Conservation (phyloP, 1,140 invertebrate genomes). For the Coptotermes formosanus region DNA sequence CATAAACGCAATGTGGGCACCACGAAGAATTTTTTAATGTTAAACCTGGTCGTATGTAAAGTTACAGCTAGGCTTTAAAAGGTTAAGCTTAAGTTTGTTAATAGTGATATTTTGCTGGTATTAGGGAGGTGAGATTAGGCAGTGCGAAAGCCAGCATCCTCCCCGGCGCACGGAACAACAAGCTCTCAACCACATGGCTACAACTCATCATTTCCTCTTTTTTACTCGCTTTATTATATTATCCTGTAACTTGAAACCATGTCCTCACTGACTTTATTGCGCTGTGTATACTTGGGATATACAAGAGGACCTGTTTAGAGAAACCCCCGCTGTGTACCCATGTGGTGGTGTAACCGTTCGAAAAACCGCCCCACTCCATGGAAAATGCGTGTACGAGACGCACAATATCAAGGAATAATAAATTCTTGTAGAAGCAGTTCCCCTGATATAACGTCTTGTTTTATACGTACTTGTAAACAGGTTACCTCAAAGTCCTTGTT, state of each 20-base stretch:
- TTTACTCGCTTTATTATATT: slow-evolving; percentile 30
- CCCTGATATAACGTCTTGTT: not conserved
- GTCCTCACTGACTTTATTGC: slow-evolving; percentile 27
- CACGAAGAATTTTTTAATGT: too few species aligned
- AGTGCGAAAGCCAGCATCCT: slow-evolving; percentile 36
- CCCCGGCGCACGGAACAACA: not conserved
- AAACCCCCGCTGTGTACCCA: slow-evolving; percentile 12
- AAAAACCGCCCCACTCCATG: not conserved
- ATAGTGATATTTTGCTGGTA: too few species aligned
- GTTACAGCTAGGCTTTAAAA: too few species aligned
- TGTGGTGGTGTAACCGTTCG: not conserved
- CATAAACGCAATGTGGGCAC: too few species aligned
- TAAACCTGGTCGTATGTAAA: too few species aligned
- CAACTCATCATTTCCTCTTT: slow-evolving; percentile 19
- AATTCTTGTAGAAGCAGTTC: not conserved
- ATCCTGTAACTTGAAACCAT: slow-evolving; percentile 27
- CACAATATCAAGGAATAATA: not conserved
- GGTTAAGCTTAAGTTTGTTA: too few species aligned
- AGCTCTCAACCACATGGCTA: slow-evolving; percentile 14
- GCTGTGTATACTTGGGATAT: slow-evolving; percentile 17
- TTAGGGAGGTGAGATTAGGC: not conserved
- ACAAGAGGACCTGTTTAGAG: slow-evolving; percentile 18
- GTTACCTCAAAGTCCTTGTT: not conserved
- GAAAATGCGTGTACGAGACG: not conserved
- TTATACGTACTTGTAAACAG: slow-evolving; percentile 4